A percentile compares a stretch with the other conserved stretches of the same genome.
These are phyloP conservation scores for Callinectes sapidus DNA, from an alignment of 2,888 invertebrate species.

Conservation along the genomic window DNA sequence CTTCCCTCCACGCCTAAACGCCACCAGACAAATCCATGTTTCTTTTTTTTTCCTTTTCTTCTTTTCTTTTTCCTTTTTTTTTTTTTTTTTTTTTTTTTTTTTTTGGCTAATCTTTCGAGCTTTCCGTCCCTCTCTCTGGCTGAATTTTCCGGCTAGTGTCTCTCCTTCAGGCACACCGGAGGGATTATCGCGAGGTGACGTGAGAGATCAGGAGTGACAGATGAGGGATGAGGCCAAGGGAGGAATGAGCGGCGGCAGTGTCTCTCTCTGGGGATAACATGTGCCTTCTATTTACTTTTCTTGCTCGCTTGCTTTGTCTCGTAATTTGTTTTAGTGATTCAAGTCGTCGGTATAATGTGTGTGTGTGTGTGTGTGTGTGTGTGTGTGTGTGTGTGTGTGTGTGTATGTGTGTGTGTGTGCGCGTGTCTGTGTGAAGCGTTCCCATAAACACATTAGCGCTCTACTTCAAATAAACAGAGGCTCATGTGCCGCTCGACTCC, in stretches of 20 bases:
- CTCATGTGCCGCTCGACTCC: constrained; percentile 41
- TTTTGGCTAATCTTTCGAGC: not conserved
- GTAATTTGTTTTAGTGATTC: not conserved
- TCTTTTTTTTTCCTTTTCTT: no score
- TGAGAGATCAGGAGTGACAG: not conserved
- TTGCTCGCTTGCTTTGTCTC: not conserved
- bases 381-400: constrained; percentile 39
- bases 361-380: constrained; percentile 49
- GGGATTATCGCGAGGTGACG: not conserved
- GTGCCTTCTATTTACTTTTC: not conserved
- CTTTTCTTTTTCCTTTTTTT: not conserved
- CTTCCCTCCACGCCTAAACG: not conserved
- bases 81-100: not conserved
- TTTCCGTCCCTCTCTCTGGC: not conserved
- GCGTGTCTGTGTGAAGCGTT: constrained; percentile 50
- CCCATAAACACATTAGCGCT: constrained; percentile 55
- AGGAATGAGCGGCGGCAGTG: not conserved
- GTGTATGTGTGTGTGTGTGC: constrained; percentile 43
- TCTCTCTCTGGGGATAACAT: not conserved
- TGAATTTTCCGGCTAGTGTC: not conserved
- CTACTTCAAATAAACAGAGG: constrained; percentile 57
- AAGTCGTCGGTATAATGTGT: not conserved
- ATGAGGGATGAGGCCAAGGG: not conserved
- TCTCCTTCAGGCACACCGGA: not conserved
- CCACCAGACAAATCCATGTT: not conserved